These are phyloP conservation scores for Drosophila ironensis DNA, from an alignment of 1,140 invertebrate species.

Conservation along the genomic window DNA sequence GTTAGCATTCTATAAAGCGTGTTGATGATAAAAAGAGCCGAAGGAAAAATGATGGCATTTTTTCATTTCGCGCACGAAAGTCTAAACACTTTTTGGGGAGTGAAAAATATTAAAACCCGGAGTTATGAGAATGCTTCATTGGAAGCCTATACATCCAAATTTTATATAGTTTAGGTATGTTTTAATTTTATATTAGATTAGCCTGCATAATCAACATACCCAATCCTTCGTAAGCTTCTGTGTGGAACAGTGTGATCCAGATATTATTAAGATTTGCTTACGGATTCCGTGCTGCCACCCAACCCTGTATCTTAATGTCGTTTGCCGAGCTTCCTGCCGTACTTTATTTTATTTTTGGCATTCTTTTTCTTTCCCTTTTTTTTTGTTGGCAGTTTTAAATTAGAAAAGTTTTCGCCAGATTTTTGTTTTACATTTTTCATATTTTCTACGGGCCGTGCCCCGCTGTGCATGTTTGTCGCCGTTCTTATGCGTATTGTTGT, in stretches of 20 bases:
- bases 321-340: constrained; percentile 52
- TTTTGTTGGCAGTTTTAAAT: constrained; percentile 78
- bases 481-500: constrained; percentile 32
- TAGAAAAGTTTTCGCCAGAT: constrained; percentile 79
- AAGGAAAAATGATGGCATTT: neutral
- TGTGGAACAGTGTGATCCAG: constrained; percentile 40
- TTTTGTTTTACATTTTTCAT: constrained; percentile 81
- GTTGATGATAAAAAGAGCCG: constrained; percentile 30
- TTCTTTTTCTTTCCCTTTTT: constrained; percentile 32
- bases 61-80: neutral
- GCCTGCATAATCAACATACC: too few species aligned
- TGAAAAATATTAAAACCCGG: neutral
- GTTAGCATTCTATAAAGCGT: constrained; percentile 33
- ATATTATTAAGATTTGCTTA: constrained; percentile 72
- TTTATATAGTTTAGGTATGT: neutral
- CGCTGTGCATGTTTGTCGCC: constrained; percentile 65
- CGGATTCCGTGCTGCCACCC: constrained; percentile 25
- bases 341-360: constrained; percentile 55
- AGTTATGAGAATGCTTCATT: neutral
- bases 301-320: constrained; percentile 40
- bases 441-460: constrained; percentile 71
- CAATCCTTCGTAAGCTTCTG: neutral
- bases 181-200: neutral
- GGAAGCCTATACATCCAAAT: neutral
- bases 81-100: neutral